A percentile compares a stretch with the other conserved stretches of the same genome.
phyloP scores from a whole-genome alignment of 2,888 invertebrate genomes.

The Liodrosophila aerea region DNA sequence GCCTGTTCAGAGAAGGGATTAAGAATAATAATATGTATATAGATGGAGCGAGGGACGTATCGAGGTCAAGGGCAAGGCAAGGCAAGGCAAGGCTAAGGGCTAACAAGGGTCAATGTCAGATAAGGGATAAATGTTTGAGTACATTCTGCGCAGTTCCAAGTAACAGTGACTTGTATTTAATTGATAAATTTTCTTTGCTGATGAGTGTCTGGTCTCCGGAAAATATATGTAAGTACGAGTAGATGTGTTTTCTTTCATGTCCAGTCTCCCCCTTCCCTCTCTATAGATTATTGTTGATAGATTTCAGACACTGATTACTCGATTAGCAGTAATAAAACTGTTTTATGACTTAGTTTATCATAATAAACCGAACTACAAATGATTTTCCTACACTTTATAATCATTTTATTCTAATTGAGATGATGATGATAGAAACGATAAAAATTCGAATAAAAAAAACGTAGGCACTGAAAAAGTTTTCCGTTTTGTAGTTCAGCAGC shows the following conservation, averaged over 20 bases:
- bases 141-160: background rate
- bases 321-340: constrained; percentile 38
- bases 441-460: background rate
- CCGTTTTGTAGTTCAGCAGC: constrained; percentile 13
- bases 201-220: too few species aligned
- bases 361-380: constrained; percentile 18
- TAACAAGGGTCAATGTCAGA: background rate
- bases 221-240: too few species aligned
- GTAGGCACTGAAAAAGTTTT: constrained; percentile 40
- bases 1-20: too few species aligned
- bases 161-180: background rate
- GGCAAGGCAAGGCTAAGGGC: constrained; percentile 31
- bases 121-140: background rate
- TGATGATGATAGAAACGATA: background rate
- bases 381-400: constrained; percentile 12
- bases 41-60: background rate
- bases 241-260: too few species aligned
- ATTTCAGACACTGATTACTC: too few species aligned
- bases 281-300: too few species aligned
- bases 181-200: constrained; percentile 2
- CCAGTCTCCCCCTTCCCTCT: too few species aligned
- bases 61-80: constrained; percentile 26
- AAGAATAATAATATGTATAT: too few species aligned
- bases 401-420: constrained; percentile 12
- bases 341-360: constrained; percentile 38